A percentile compares a stretch with the other conserved stretches of the same genome.
phyloP scores from a whole-genome alignment of 2,888 invertebrate species.

The Zaprionus obscuricornis region DNA sequence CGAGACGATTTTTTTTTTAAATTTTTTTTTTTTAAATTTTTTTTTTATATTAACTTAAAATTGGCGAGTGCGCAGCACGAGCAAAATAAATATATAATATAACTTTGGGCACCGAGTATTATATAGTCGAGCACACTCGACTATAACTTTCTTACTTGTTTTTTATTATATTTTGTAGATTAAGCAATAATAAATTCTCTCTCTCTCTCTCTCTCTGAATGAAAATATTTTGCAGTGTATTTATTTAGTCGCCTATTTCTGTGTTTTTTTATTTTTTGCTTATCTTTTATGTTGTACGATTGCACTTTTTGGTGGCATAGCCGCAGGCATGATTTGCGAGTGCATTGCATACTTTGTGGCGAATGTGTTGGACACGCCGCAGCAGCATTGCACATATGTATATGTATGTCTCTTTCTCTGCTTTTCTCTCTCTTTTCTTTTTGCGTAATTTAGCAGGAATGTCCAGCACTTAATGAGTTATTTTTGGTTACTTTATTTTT shows the following conservation, averaged over 20 bases:
- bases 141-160: too few relatives aligned
- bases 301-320: conserved; percentile 70
- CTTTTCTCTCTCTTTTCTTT: too few relatives aligned
- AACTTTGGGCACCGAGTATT: too few relatives aligned
- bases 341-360: conserved; percentile 81
- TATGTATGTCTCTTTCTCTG: conserved; percentile 17
- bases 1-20: too few relatives aligned
- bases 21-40: too few relatives aligned
- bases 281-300: conserved; percentile 36
- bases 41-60: too few relatives aligned
- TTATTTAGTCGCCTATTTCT: conserved; percentile 4
- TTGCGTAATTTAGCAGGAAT: conserved; percentile 67
- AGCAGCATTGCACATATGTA: conserved; percentile 26
- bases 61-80: too few relatives aligned
- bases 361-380: conserved; percentile 35
- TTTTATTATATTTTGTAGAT: too few relatives aligned
- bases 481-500: conserved; percentile 61
- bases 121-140: too few relatives aligned
- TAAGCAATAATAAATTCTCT: too few relatives aligned
- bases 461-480: conserved; percentile 81
- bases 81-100: too few relatives aligned
- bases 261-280: conserved; percentile 12
- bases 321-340: conserved; percentile 82
- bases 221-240: neutral
- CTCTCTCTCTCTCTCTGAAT: too few relatives aligned